Percentiles rank a stretch among this genome's conserved stretches.
Conservation (phyloP, 2,888 invertebrate genomes). For the Rhingia campestris region DNA sequence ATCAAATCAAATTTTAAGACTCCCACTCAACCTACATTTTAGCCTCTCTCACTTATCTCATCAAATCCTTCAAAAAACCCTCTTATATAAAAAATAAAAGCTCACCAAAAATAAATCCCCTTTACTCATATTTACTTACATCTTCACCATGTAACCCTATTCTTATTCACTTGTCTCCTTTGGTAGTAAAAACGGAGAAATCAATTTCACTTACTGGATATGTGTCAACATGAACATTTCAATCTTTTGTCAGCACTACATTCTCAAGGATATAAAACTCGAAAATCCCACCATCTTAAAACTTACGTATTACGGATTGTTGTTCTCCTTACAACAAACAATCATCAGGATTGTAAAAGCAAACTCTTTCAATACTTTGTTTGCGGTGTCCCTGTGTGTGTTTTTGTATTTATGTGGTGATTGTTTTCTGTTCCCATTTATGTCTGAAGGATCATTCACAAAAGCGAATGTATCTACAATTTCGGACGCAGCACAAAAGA, state of each 20-base stretch:
- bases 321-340: constrained; percentile 21
- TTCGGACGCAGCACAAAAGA: constrained; percentile 8
- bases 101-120: constrained; percentile 23
- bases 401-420: constrained; percentile 4
- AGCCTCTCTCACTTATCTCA: background rate
- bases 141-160: constrained; percentile 17
- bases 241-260: constrained; percentile 53
- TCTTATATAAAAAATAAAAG: background rate
- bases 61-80: constrained; percentile 1
- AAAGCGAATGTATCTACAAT: constrained; percentile 16
- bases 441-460: constrained; percentile 58
- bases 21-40: constrained; percentile 1
- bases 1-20: too few species aligned
- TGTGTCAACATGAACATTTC: constrained; percentile 52
- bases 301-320: constrained; percentile 15
- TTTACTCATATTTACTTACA: constrained; percentile 20
- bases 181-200: constrained; percentile 29
- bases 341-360: constrained; percentile 40
- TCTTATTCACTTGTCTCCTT: constrained; percentile 28
- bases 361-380: constrained; percentile 26
- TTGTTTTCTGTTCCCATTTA: constrained; percentile 57
- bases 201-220: constrained; percentile 38
- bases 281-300: constrained; percentile 21
- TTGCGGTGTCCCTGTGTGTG: background rate
- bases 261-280: constrained; percentile 47